Conservation (phyloP, 1,140 invertebrate species). For the Zaprionus ghesquierei region DNA sequence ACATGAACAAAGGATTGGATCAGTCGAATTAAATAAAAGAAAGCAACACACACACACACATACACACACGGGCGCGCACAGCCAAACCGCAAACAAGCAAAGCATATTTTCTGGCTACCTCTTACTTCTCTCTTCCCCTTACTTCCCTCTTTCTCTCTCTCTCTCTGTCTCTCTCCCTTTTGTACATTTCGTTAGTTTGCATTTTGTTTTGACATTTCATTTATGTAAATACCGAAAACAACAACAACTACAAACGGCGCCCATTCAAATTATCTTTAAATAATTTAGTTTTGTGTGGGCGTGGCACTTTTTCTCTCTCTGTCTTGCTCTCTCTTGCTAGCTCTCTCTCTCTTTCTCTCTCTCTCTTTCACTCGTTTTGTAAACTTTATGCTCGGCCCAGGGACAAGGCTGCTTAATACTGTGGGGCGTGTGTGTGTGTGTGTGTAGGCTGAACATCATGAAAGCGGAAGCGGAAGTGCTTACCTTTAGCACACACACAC, state of each 20-base stretch:
- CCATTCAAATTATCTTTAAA: constrained; percentile 78
- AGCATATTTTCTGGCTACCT: constrained; percentile 29
- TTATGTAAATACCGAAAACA: constrained; percentile 70
- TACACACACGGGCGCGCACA: neutral
- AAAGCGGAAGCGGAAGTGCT: constrained; percentile 77
- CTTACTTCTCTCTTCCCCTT: neutral
- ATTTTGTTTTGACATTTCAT: constrained; percentile 60
- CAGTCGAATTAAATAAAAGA: constrained; percentile 41
- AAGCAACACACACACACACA: constrained; percentile 23
- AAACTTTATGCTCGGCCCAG: constrained; percentile 35
- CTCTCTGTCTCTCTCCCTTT: constrained; percentile 25
- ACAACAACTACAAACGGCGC: constrained; percentile 51
- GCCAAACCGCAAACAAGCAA: constrained; percentile 38
- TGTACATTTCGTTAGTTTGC: constrained; percentile 45
- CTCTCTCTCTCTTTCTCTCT: neutral
- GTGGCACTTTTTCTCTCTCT: neutral
- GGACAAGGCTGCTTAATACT: constrained; percentile 11
- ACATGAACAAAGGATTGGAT: constrained; percentile 27
- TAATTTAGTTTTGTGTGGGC: constrained; percentile 64
- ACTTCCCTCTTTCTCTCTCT: neutral
- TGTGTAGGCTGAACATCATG: constrained; percentile 47
- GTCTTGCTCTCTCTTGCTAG: neutral
- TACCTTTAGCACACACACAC: constrained; percentile 53
- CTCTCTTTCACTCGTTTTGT: neutral
- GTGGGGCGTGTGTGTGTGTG: constrained; percentile 18